Base-by-base conservation (phyloP, 2,113 vertebrate species). In the Cranoglanis bouderius region DNA sequence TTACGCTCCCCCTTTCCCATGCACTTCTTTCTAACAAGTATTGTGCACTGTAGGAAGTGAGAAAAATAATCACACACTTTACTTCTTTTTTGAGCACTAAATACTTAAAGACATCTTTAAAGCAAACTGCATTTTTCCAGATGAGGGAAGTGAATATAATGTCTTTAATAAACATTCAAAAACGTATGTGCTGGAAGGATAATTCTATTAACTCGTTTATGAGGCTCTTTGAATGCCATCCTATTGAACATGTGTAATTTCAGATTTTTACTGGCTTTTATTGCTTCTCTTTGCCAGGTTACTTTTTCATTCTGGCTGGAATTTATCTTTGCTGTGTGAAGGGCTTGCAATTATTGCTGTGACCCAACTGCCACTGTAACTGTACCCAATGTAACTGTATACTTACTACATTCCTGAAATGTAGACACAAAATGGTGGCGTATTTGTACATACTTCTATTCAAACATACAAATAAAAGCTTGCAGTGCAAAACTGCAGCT, bases 181-280 rank as follows among this genome's bases (percentile, higher is more conserved):
- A 75, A 72, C 19, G 18, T 26, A 74, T 65, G 38, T 67, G 59
- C n/a, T 21, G 1, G 77, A 67, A 67, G 77, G 59, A 82, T 81
- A 67, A 67, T 63, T 46, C 61, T 38, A 51, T 87, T 53, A 87
- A 67, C 49, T 51, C 7, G 6, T 87, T 81, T 87, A 80, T 63
- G 59, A 87, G 21, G 19, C 43, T 65, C 57, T 81, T 51, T 67
- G 59, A 81, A 82, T 67, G 77, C 14, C 49, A 35, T 18, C 29
- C 29, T 63, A 80, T 9, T 35, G 43, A 78, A 61, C 21, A 40
- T 53, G 21, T 81, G 43, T 87, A 87, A 87, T 87, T 53, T 49
- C n/a, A 19, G 21, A 46, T 65, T 87, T 81, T 87, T 65, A 49
- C 65, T 6, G 29, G 1, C 38, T 65, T 87, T 87, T 53, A 81